Evolutionary conservation across 2,113 vertebrate species (phyloP).

Genomic region (Cinclus cinclus): DNA sequence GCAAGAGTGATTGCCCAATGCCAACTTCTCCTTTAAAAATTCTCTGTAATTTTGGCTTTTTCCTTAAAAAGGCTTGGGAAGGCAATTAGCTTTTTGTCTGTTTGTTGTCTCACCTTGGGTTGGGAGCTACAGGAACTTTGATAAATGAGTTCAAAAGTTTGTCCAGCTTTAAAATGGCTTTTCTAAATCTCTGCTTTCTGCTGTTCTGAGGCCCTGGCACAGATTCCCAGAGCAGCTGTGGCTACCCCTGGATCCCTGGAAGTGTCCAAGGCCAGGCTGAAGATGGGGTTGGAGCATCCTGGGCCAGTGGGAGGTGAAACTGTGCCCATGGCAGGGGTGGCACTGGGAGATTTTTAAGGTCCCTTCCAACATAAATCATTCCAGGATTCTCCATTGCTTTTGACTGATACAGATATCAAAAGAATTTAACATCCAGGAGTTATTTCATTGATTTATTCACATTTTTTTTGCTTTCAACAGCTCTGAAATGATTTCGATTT

Average conservation of each 20-base stretch:
- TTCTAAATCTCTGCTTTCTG: neutral
- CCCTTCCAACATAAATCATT: neutral
- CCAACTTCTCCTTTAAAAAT: neutral
- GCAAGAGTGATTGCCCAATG: neutral
- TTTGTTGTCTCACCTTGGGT: conserved; percentile 30
- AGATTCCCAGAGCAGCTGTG: neutral
- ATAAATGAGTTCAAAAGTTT: neutral
- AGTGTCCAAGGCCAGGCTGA: neutral
- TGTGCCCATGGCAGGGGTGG: neutral
- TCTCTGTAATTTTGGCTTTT: neutral
- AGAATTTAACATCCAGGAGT: neutral
- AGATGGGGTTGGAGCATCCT: accelerated
- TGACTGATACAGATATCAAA: neutral
- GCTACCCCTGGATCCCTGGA: neutral
- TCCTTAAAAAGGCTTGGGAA: neutral
- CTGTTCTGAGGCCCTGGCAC: neutral
- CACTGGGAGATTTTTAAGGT: neutral
- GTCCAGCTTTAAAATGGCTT: neutral
- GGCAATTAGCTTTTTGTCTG: neutral
- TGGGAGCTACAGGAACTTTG: neutral
- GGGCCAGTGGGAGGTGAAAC: neutral
- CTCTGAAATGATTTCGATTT: neutral
- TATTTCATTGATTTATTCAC: neutral
- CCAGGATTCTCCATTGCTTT: neutral
- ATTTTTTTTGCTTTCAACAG: neutral